Base-by-base conservation (phyloP, 2,113 vertebrate species). In the Carettochelys insculpta region DNA sequence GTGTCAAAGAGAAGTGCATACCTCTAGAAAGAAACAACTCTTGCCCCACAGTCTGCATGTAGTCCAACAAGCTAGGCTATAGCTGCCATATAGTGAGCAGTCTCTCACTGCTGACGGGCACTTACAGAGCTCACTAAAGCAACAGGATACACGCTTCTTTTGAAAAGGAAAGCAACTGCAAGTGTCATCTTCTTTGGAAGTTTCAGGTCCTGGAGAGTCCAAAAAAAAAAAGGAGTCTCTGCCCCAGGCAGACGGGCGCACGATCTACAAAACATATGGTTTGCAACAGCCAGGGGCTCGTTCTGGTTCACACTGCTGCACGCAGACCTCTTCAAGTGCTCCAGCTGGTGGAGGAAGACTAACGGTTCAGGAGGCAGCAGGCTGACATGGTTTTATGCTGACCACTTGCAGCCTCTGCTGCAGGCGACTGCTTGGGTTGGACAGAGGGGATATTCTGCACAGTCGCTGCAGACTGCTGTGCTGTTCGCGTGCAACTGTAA, bases 1-100 rank as follows among this genome's bases (percentile, higher is more conserved):
- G 88, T 95, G 96, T 97, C 96, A 96, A 95, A 97, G 96, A 97
- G 94, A 84, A 97, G 97, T 96, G 97, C 97, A 96, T 90, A 91
- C 85, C 83, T 93, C 89, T 16, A 96, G 96, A 3, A 27, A 53
- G 76, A 77, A 65, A 43, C 9, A 41, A 65, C 38, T 65, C 73
- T 52, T 5, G 48, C 80, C 85, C 56, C 4, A 2, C 51, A 34
- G 71, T 73, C 19, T 10, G 75, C 71, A 3, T 47, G 45, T 58
- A 54, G 50, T 45, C 79, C 61, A 77, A 83, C 3, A 41, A 77
- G 34, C 81, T 1, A 27, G 83, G 85, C 77, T 54, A 11, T 12
- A 20, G 83, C 61, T 14, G 51, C 27, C 8, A 0, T 56, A 75
- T 77, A 86, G 43, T 5, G 34, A 86, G 11, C 1, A 5, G 0